Evolutionary conservation across 2,888 invertebrate genomes (phyloP).

Genomic region (Idaea aversata): DNA sequence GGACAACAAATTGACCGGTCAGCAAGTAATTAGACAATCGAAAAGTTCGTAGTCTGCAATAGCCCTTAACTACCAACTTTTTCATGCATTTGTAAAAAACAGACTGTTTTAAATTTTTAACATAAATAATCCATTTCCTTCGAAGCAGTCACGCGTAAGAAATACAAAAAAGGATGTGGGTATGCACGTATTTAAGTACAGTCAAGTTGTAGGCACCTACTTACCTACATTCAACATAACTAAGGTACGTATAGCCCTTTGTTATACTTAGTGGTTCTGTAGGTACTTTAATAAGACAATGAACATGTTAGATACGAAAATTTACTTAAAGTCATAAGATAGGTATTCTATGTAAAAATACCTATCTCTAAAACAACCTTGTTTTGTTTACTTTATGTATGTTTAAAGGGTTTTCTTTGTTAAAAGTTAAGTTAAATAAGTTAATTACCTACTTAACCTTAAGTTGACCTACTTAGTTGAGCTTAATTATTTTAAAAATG

Average conservation of each 20-base stretch:
- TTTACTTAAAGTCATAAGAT: not conserved
- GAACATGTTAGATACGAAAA: not conserved
- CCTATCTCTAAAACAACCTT: not conserved
- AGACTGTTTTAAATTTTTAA: conserved; percentile 50
- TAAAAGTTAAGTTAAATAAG: not conserved
- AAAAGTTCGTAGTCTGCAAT: not conserved
- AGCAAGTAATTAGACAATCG: not conserved
- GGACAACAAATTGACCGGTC: not conserved
- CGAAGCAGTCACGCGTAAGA: conserved; percentile 52
- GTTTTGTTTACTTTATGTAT: not conserved
- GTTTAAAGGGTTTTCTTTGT: conserved; percentile 1
- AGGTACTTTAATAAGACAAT: not conserved
- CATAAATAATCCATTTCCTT: conserved; percentile 67
- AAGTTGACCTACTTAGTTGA: not conserved
- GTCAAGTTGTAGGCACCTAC: not conserved
- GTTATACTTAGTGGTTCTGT: not conserved
- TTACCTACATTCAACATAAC: not conserved
- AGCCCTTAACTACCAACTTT: not conserved
- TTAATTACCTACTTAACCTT: not conserved
- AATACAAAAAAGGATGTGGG: conserved; percentile 45
- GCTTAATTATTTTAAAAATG: not conserved
- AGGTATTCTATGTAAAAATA: not conserved
- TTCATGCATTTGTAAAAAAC: conserved; percentile 32
- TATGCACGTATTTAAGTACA: not conserved
- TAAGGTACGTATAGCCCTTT: not conserved